These are phyloP conservation scores for Capitella teleta DNA, from an alignment of 1,140 invertebrate species.

Conservation along the genomic window DNA sequence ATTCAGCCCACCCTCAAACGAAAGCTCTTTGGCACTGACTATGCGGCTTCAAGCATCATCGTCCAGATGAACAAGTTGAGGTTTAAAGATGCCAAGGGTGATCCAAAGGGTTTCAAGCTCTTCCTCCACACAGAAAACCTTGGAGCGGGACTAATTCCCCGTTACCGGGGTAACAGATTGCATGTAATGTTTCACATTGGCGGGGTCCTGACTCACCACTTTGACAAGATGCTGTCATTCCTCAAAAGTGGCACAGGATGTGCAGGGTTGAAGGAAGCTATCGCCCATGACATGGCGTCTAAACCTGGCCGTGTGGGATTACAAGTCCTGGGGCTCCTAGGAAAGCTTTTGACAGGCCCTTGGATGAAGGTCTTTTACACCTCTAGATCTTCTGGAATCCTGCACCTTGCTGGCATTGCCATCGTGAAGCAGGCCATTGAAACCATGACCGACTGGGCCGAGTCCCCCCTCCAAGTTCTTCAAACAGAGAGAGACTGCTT, in stretches of 20 bases:
- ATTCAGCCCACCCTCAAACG: not conserved
- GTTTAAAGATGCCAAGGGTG: conserved; percentile 2
- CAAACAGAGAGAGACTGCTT: too few relatives aligned
- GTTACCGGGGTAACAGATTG: conserved; percentile 3
- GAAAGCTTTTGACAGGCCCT: conserved; percentile 5
- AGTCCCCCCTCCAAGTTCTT: too few relatives aligned
- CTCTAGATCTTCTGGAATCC: not conserved
- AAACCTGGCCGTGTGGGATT: not conserved
- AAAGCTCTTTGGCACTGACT: not conserved
- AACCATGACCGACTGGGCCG: too few relatives aligned
- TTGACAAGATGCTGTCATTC: not conserved
- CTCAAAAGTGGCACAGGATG: not conserved
- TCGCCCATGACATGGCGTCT: too few relatives aligned
- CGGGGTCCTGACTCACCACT: too few relatives aligned
- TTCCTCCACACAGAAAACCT: not conserved
- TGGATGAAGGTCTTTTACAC: conserved; percentile 10
- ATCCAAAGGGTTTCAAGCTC: conserved; percentile 1
- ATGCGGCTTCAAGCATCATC: too few relatives aligned
- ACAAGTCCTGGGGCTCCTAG: conserved; percentile 2
- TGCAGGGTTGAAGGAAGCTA: too few relatives aligned
- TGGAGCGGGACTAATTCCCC: not conserved
- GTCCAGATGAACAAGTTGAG: conserved; percentile 1
- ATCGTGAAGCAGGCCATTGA: conserved; percentile 5
- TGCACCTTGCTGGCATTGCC: conserved; percentile 6
- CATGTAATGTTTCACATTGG: conserved; percentile 7